Percentiles rank a stretch among this genome's conserved stretches.
phyloP scores from a whole-genome alignment of 2,797 vertebrate species.

The Echeneis naucrates region DNA sequence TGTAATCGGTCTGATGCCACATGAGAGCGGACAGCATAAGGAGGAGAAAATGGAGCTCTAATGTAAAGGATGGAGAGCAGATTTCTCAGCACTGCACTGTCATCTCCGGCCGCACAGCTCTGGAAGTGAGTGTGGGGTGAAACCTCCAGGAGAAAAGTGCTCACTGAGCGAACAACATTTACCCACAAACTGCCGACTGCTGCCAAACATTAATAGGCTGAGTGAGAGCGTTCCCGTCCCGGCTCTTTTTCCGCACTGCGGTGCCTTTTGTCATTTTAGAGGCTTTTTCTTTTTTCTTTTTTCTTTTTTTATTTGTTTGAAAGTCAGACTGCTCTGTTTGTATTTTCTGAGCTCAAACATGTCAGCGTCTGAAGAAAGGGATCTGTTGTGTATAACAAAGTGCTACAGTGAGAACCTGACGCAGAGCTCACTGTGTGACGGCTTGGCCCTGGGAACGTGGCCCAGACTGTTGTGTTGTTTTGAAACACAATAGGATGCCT shows the following conservation, averaged over 20 bases:
- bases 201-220: slow-evolving; percentile 63
- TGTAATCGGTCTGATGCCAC: slow-evolving; percentile 18
- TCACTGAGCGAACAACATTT: slow-evolving; percentile 44
- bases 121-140: slow-evolving; percentile 49
- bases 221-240: slow-evolving; percentile 27
- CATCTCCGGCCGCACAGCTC: slow-evolving; percentile 42
- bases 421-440: background rate
- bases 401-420: slow-evolving; percentile 28
- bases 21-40: slow-evolving; percentile 29
- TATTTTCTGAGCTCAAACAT: slow-evolving; percentile 55
- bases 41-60: slow-evolving; percentile 30
- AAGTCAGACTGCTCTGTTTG: slow-evolving; percentile 72
- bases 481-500: slow-evolving; percentile 7
- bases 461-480: slow-evolving; percentile 8
- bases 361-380: slow-evolving; percentile 42
- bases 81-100: slow-evolving; percentile 32
- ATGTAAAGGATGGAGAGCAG: slow-evolving; percentile 11
- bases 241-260: slow-evolving; percentile 40
- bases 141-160: slow-evolving; percentile 67
- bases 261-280: slow-evolving; percentile 69
- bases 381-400: slow-evolving; percentile 55
- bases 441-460: slow-evolving; percentile 25
- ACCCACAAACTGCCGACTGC: slow-evolving; percentile 37
- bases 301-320: slow-evolving; percentile 75
- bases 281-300: background rate